phyloP scores from a whole-genome alignment of 2,113 vertebrate genomes.

The Platysternon megacephalum region DNA sequence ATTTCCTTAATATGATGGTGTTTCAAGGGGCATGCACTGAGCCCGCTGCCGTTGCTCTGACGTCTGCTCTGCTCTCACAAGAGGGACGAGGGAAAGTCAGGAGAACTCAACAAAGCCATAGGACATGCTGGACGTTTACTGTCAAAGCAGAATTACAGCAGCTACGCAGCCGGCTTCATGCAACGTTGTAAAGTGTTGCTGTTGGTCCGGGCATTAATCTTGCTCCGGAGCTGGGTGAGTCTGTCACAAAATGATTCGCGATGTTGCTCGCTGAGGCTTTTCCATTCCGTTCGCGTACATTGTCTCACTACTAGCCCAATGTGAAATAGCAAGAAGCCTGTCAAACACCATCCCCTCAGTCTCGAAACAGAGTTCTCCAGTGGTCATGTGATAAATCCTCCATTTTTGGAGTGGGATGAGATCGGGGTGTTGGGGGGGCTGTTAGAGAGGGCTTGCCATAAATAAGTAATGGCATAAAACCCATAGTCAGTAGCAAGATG shows the following conservation, averaged over 20 bases:
- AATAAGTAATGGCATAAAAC: slow-evolving; percentile 54
- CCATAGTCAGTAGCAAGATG: slow-evolving; percentile 31
- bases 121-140: background rate
- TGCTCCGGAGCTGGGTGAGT: background rate
- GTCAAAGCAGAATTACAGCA: background rate
- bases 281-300: rapidly evolving
- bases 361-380: background rate
- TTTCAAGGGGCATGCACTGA: background rate
- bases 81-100: background rate
- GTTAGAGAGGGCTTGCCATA: slow-evolving; percentile 31
- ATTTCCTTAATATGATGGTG: background rate
- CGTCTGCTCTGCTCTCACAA: background rate
- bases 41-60: background rate
- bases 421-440: slow-evolving; percentile 17
- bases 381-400: background rate
- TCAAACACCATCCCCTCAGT: background rate
- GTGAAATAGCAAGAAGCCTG: background rate
- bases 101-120: background rate
- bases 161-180: background rate
- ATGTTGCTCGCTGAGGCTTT: background rate
- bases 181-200: background rate
- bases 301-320: rapidly evolving
- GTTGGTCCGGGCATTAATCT: too few species aligned
- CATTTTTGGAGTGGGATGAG: slow-evolving; percentile 39
- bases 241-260: rapidly evolving